Evolutionary conservation across 2,888 invertebrate species (phyloP), one percentile per base, ranked within the genome.

Genomic region (Cremastinae sp.): DNA sequence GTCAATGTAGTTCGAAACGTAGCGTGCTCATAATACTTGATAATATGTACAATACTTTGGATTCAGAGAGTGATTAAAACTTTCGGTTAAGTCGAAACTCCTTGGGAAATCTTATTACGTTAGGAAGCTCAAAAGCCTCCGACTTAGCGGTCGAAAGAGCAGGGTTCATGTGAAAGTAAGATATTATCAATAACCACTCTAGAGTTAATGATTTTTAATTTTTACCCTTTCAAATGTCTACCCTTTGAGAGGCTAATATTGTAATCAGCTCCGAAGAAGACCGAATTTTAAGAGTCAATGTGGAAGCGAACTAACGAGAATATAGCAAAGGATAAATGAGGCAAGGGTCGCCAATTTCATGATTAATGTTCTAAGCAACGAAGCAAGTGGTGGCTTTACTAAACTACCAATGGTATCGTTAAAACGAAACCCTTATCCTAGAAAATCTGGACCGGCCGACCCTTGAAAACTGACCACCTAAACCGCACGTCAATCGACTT

Each of bases 91-190:
- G 88, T 87, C 88, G 86, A 88, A 88, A 68, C 20, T 87, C 88
- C 88, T 88, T 89, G 88, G 87, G 84, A 83, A 89, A 89, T 88
- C 89, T 89, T 88, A 88, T 89, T 89, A 62, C 45, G 88, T 85
- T 84, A 81, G 81, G 82, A 79, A 82, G 83, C 79, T 85, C 84
- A 81, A 41, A 83, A 45, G 83, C 82, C 82, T 75, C 80, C 73
- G 70, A 77, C 41, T 66, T 53, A 41, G 43, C 34, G 10, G 3
- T 12, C 28, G 2, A 28, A 28, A 28, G 28, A 28, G 5, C 2
- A 28, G 5, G 5, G 28, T 28, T 28, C 28, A 28, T 3, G 28
- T 28, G n/a, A n/a, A n/a, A n/a, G n/a, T n/a, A n/a, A n/a, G n/a
- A n/a, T n/a, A n/a, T n/a, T n/a, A n/a, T n/a, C n/a, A n/a, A n/a